phyloP scores from a whole-genome alignment of 2,888 invertebrate species.

The Eristalinus aeneus region DNA sequence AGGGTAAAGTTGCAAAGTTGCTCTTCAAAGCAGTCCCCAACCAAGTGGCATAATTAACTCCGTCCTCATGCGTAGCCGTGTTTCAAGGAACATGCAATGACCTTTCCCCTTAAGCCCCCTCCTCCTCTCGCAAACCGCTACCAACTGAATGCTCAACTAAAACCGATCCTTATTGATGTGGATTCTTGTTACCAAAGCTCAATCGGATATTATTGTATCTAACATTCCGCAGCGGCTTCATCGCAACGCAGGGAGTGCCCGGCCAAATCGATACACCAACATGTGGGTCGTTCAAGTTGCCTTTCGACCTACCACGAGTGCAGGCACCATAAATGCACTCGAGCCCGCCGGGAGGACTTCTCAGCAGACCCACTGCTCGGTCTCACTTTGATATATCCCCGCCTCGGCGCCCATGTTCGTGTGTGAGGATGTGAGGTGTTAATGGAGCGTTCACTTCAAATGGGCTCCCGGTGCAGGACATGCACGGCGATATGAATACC shows the following conservation, averaged over 20 bases:
- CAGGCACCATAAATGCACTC: constrained; percentile 50
- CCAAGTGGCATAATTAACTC: not conserved
- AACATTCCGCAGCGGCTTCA: not conserved
- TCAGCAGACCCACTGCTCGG: constrained; percentile 8
- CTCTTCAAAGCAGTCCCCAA: not conserved
- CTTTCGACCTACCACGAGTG: constrained; percentile 29
- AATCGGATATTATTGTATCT: constrained; percentile 63
- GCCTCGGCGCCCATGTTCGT: constrained; percentile 16
- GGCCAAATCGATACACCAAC: constrained; percentile 38
- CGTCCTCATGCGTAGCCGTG: not conserved
- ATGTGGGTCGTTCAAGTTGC: constrained; percentile 21
- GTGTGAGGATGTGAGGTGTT: constrained; percentile 68
- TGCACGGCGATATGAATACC: constrained; percentile 43
- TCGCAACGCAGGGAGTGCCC: constrained; percentile 45
- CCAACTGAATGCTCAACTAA: constrained; percentile 2
- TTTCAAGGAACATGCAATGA: constrained; percentile 19
- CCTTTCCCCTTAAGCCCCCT: constrained; percentile 7
- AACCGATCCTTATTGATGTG: constrained; percentile 52
- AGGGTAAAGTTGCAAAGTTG: too few species aligned
- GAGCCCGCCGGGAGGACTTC: constrained; percentile 14
- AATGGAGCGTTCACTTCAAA: constrained; percentile 68
- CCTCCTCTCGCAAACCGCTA: constrained; percentile 1
- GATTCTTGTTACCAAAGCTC: constrained; percentile 65
- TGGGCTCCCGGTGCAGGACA: constrained; percentile 57
- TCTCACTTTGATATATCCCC: constrained; percentile 25